Conservation (phyloP, 2,888 invertebrate genomes). For the Anodontia alba region DNA sequence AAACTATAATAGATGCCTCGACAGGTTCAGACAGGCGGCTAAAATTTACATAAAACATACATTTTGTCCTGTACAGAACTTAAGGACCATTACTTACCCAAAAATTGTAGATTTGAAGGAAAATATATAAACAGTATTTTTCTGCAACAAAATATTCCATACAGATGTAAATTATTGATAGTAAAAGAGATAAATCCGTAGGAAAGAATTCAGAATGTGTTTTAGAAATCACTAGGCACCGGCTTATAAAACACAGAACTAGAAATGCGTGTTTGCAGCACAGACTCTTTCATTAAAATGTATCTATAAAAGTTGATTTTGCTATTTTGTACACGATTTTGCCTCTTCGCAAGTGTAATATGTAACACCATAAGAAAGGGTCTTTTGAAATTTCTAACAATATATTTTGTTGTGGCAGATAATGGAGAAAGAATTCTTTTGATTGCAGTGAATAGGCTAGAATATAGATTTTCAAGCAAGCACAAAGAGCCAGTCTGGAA, state of each 20-base stretch:
- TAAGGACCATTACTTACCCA: neutral
- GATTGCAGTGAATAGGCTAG: constrained; percentile 70
- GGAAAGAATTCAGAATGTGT: neutral
- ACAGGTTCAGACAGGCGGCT: neutral
- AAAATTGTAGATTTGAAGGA: neutral
- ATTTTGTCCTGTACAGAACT: too few relatives aligned
- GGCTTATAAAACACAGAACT: too few relatives aligned
- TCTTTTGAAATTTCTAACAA: constrained; percentile 81
- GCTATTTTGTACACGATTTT: constrained; percentile 43
- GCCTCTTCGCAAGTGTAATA: constrained; percentile 70
- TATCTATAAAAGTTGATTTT: constrained; percentile 50
- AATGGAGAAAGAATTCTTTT: constrained; percentile 78
- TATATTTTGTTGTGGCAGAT: constrained; percentile 79
- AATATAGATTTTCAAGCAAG: constrained; percentile 77
- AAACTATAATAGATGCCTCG: neutral
- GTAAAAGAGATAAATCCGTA: neutral
- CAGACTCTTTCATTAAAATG: constrained; percentile 37
- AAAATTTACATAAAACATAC: neutral
- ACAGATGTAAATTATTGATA: neutral
- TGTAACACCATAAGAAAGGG: constrained; percentile 80
- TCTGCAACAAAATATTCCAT: neutral
- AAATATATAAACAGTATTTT: neutral
- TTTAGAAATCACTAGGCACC: neutral
- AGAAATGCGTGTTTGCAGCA: constrained; percentile 1
- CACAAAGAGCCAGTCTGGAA: constrained; percentile 37